These are phyloP conservation scores for Hyperoplus immaculatus DNA, from an alignment of 2,797 vertebrate genomes.

Conservation along the genomic window DNA sequence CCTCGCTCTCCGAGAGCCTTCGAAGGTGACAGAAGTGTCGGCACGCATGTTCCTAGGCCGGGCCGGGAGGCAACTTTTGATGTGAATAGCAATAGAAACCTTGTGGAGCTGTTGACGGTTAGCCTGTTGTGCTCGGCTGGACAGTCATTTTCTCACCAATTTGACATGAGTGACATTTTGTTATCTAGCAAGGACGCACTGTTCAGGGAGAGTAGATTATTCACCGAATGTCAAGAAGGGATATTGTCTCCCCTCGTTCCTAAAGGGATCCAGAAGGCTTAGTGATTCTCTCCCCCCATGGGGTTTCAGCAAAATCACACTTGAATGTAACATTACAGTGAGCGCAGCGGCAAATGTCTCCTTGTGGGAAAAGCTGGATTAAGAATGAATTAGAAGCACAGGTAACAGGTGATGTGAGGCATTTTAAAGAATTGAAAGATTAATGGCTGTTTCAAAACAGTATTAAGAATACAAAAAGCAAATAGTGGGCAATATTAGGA, in stretches of 20 bases:
- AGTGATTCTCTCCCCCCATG: slow-evolving; percentile 26
- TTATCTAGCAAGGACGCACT: slow-evolving; percentile 73
- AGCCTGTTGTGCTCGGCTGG: slow-evolving; percentile 76
- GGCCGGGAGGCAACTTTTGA: slow-evolving; percentile 68
- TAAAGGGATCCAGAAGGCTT: slow-evolving; percentile 54
- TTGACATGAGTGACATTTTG: slow-evolving; percentile 83
- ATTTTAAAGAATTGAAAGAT: slow-evolving; percentile 10
- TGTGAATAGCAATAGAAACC: slow-evolving; percentile 62
- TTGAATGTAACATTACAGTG: slow-evolving; percentile 59
- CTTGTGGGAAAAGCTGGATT: slow-evolving; percentile 50
- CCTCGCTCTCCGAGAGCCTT: slow-evolving; percentile 56
- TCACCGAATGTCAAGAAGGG: slow-evolving; percentile 79
- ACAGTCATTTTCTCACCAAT: slow-evolving; percentile 78
- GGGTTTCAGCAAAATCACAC: slow-evolving; percentile 50
- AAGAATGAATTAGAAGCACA: slow-evolving; percentile 26
- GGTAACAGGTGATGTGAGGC: slow-evolving; percentile 6
- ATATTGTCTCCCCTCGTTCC: slow-evolving; percentile 46
- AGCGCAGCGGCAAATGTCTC: slow-evolving; percentile 51
- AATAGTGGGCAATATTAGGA: not conserved
- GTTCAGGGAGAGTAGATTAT: slow-evolving; percentile 73
- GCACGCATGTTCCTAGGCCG: slow-evolving; percentile 19
- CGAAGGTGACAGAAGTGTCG: slow-evolving; percentile 53
- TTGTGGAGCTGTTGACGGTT: slow-evolving; percentile 60
- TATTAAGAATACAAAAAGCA: slow-evolving; percentile 4
- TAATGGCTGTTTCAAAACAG: not conserved